Percentiles rank a stretch among this genome's conserved stretches.
phyloP scores from a whole-genome alignment of 2,888 invertebrate genomes.

The Plagodis pulveraria region DNA sequence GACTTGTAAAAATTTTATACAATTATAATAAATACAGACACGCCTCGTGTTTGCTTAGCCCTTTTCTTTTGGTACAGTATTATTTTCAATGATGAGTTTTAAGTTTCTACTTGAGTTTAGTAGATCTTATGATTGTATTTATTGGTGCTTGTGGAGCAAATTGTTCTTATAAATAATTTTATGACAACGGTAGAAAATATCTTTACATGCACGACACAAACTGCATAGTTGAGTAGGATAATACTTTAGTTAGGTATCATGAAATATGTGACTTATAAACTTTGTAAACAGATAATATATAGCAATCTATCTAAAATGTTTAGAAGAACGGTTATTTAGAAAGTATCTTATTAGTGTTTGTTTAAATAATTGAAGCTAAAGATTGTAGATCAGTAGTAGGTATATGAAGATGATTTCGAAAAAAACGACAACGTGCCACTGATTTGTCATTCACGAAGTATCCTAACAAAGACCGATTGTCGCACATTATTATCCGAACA shows the following conservation, averaged over 20 bases:
- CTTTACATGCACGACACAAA: too few species aligned
- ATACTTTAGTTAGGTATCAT: too few species aligned
- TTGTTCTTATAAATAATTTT: neutral
- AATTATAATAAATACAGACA: conserved; percentile 80
- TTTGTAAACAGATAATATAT: too few species aligned
- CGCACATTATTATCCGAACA: conserved; percentile 51
- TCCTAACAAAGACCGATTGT: conserved; percentile 59
- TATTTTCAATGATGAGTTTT: conserved; percentile 56
- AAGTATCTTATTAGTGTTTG: neutral
- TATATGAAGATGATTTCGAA: conserved; percentile 2
- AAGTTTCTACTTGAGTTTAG: conserved; percentile 32
- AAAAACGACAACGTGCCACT: conserved; percentile 34
- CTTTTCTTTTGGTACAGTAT: conserved; percentile 78
- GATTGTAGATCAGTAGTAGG: neutral
- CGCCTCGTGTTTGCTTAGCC: conserved; percentile 78
- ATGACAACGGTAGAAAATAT: too few species aligned
- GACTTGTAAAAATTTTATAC: conserved; percentile 69
- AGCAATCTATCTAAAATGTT: too few species aligned
- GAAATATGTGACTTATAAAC: too few species aligned
- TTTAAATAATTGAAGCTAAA: conserved; percentile 6
- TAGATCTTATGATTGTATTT: neutral
- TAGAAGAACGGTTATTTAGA: too few species aligned
- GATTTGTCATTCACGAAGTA: conserved; percentile 56
- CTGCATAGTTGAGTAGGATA: too few species aligned
- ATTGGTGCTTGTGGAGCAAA: conserved; percentile 2